phyloP scores from a whole-genome alignment of 2,888 invertebrate genomes.

The Sarcophaga carnaria region DNA sequence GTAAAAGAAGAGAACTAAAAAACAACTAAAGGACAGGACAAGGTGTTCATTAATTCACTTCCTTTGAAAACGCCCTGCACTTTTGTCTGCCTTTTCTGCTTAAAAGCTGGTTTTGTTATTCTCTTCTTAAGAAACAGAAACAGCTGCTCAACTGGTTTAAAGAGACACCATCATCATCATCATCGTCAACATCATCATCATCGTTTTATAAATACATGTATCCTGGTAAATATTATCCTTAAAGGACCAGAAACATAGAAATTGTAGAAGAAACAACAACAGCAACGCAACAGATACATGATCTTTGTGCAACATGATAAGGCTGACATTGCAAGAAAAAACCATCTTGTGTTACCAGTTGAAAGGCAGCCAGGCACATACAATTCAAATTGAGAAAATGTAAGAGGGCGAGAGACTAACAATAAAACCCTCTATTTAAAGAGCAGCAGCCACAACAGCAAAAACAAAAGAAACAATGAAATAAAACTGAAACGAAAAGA shows the following conservation, averaged over 20 bases:
- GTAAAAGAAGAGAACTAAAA: neutral
- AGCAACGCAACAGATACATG: slow-evolving; percentile 31
- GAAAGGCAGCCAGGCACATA: neutral
- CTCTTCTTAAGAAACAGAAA: slow-evolving; percentile 8
- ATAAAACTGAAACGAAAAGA: too few species aligned
- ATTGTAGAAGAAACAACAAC: slow-evolving; percentile 24
- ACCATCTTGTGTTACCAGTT: neutral
- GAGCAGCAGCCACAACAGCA: too few species aligned
- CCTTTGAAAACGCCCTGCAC: neutral
- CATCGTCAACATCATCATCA: slow-evolving; percentile 10
- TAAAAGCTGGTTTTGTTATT: neutral
- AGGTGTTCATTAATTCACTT: slow-evolving; percentile 48
- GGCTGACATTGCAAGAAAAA: neutral
- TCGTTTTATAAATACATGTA: neutral
- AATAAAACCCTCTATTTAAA: neutral
- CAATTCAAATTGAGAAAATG: neutral
- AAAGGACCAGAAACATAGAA: slow-evolving; percentile 18
- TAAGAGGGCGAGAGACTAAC: neutral
- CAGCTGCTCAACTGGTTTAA: slow-evolving; percentile 50
- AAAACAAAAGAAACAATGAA: too few species aligned
- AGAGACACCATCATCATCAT: slow-evolving; percentile 25
- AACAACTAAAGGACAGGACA: slow-evolving; percentile 12
- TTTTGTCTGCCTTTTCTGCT: slow-evolving; percentile 1
- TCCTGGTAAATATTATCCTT: neutral
- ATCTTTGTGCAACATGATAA: slow-evolving; percentile 36